Conservation (phyloP, 2,113 vertebrate species). For the Channa maculata region DNA sequence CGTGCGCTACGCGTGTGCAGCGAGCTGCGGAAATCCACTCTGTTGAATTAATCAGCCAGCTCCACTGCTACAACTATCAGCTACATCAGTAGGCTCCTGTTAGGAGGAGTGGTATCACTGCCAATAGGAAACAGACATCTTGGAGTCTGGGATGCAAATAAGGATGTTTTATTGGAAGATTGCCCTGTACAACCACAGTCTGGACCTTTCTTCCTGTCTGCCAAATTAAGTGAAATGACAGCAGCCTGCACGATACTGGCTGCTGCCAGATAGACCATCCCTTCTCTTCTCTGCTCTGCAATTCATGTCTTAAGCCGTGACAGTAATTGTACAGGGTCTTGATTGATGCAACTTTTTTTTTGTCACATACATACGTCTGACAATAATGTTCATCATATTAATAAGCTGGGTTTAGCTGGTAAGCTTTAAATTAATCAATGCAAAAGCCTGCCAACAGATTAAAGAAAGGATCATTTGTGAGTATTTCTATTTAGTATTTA, state of each 20-base stretch:
- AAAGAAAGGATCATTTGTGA: neutral
- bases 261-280: conserved; percentile 17
- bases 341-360: conserved; percentile 29
- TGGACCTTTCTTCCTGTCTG: conserved; percentile 39
- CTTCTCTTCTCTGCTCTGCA: conserved; percentile 6
- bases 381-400: conserved; percentile 3
- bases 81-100: conserved; percentile 53
- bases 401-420: neutral
- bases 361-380: neutral
- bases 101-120: conserved; percentile 39
- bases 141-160: conserved; percentile 36
- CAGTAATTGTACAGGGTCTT: conserved; percentile 35
- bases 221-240: conserved; percentile 45
- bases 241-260: conserved; percentile 28
- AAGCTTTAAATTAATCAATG: neutral
- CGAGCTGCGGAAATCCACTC: conserved; percentile 72
- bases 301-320: conserved; percentile 19
- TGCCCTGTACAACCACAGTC: conserved; percentile 21
- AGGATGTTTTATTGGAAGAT: conserved; percentile 26
- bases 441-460: neutral
- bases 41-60: conserved; percentile 76
- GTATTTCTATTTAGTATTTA: too few relatives aligned
- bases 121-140: conserved; percentile 40
- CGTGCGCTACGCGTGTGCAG: conserved; percentile 45
- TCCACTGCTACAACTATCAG: conserved; percentile 59